phyloP scores from a whole-genome alignment of 2,797 vertebrate species.

The Alcedo atthis region DNA sequence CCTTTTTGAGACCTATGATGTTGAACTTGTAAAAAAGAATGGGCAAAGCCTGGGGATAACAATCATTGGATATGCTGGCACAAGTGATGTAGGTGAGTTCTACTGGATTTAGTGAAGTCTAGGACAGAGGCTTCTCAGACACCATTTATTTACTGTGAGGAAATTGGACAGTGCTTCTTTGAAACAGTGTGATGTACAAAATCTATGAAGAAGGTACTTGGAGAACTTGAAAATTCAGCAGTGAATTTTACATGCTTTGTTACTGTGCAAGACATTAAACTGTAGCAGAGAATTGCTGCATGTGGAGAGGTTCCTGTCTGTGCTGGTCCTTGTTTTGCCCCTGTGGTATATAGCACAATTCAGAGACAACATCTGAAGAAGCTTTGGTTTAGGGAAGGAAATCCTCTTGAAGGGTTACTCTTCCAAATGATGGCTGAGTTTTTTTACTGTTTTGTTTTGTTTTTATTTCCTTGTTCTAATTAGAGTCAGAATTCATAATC shows the following conservation, averaged over 20 bases:
- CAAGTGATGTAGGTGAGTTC: slow-evolving; percentile 82
- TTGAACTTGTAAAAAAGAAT: slow-evolving; percentile 87
- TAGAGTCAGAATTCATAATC: slow-evolving; percentile 26
- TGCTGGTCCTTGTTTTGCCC: neutral
- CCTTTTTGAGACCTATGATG: slow-evolving; percentile 85
- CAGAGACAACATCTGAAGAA: neutral
- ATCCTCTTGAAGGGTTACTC: neutral
- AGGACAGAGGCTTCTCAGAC: neutral
- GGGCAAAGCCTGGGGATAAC: slow-evolving; percentile 96
- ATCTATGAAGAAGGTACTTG: neutral
- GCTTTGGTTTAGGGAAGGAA: neutral
- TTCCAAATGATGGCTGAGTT: neutral
- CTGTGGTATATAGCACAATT: neutral
- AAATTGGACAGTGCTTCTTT: neutral
- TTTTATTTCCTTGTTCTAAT: neutral
- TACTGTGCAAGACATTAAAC: neutral
- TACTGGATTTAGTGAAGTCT: neutral
- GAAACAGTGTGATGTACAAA: neutral
- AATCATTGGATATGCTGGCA: slow-evolving; percentile 89
- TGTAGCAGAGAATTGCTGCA: neutral
- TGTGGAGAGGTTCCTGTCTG: neutral
- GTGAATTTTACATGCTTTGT: neutral
- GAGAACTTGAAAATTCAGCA: neutral
- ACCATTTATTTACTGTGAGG: neutral
- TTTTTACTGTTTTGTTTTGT: neutral